Evolutionary conservation across 2,797 vertebrate genomes (phyloP), one percentile per base, ranked within the genome.

Genomic region (Sebastes trivittatus): DNA sequence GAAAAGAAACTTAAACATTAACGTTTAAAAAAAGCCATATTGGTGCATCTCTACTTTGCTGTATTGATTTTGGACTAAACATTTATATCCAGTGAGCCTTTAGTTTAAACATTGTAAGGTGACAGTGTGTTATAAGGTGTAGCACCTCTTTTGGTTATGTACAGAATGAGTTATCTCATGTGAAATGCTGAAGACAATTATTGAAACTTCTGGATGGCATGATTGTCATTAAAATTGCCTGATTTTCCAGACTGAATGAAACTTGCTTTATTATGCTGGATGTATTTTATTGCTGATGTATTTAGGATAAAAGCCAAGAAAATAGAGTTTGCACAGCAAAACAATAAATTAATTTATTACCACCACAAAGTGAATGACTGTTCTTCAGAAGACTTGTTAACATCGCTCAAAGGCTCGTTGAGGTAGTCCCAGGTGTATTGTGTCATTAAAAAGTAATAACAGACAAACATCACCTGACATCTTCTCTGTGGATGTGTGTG

Each of bases 281-380:
- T 46, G 32, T 88, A 78, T 34, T 85, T 79, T 74, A 80, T 76
- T 76, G 16, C 32, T 74, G 7, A 55, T 66, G 4, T 23, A 11
- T 38, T 36, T 38, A 30, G 27, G 52, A 29, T 22, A 4, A 8
- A 42, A 62, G 9, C 18, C 38, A 64, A 27, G 4, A 29, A 66
- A 58, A 42, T 4, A 16, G 22, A 38, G 54, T 62, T 79, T 81
- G 14, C 20, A 23, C 22, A 77, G 16, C n/a, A 62, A 64, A 77
- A 68, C 6, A 90, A 80, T 78, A 71, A 67, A 83, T 56, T 27
- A 20, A 80, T 72, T 70, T 68, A 84, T 79, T 74, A 82, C 20
- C 16, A 36, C 4, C n/a, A 61, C n/a, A 65, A 63, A 29, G 32
- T 66, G 49, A 70, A 27, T 74, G 56, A 34, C 8, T 58, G 2